Evolutionary conservation across 2,113 vertebrate genomes (phyloP).

Genomic region (Chascanopsetta lugubris): DNA sequence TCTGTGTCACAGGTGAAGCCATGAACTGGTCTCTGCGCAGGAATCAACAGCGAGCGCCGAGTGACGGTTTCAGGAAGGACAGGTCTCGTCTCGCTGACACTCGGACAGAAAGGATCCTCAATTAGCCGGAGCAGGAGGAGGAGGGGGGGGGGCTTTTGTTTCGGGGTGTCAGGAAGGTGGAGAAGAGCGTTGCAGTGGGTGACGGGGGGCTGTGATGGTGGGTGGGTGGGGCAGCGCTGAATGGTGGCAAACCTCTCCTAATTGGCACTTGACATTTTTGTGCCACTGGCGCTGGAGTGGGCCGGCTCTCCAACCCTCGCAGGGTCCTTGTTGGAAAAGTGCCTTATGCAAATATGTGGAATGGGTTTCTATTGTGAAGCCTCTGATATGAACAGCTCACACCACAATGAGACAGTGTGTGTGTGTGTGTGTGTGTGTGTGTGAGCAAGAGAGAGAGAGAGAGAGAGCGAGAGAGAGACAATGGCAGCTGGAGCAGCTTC

Average conservation of each 20-base stretch:
- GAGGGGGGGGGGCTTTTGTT: slow-evolving; percentile 70
- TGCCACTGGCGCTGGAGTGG: slow-evolving; percentile 81
- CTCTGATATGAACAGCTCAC: slow-evolving; percentile 79
- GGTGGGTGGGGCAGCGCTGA: slow-evolving; percentile 80
- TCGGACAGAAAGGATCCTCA: slow-evolving; percentile 68
- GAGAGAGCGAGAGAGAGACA: slow-evolving; percentile 73
- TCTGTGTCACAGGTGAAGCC: slow-evolving; percentile 48
- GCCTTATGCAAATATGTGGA: slow-evolving; percentile 84
- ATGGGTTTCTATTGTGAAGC: slow-evolving; percentile 80
- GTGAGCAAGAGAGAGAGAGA: too few species aligned
- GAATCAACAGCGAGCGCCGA: slow-evolving; percentile 69
- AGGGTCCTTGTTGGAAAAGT: slow-evolving; percentile 83
- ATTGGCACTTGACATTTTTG: slow-evolving; percentile 87
- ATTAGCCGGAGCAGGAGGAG: slow-evolving; percentile 63
- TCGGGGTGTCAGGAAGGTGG: slow-evolving; percentile 64
- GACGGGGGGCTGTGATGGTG: slow-evolving; percentile 65
- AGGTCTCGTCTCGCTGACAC: slow-evolving; percentile 59
- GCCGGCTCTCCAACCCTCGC: slow-evolving; percentile 82
- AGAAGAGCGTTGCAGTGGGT: slow-evolving; percentile 76
- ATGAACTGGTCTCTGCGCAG: slow-evolving; percentile 56
- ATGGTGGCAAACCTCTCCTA: slow-evolving; percentile 84
- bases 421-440: slow-evolving; percentile 80
- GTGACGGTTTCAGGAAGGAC: slow-evolving; percentile 55
- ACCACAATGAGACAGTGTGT: slow-evolving; percentile 75
- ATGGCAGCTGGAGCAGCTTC: slow-evolving; percentile 67